Evolutionary conservation across 2,113 vertebrate species (phyloP).

Genomic region (Uria aalge): DNA sequence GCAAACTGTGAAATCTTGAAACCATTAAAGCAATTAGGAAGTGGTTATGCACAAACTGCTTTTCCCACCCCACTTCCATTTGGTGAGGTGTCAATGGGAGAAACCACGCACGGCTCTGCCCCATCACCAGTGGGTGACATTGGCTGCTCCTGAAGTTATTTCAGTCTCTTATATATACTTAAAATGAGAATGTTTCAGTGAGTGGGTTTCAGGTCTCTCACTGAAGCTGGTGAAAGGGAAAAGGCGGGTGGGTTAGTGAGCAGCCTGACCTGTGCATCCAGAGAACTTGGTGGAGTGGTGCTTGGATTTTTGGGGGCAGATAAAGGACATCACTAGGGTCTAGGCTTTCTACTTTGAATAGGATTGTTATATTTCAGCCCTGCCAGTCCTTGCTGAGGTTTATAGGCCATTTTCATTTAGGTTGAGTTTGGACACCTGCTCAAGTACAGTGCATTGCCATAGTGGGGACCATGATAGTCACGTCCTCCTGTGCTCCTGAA

Average conservation of each 20-base stretch:
- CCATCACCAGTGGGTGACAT: neutral
- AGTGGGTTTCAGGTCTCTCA: neutral
- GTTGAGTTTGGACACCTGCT: neutral
- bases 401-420: neutral
- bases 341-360: neutral
- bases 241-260: neutral
- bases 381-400: neutral
- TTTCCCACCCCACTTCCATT: neutral
- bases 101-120: neutral
- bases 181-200: neutral
- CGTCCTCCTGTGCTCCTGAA: rapidly evolving
- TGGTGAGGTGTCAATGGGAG: neutral
- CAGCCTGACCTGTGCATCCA: neutral
- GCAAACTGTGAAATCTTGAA: neutral
- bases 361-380: neutral
- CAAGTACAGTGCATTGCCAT: rapidly evolving
- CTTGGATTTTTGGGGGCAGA: neutral
- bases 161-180: neutral
- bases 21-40: neutral
- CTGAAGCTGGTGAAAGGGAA: neutral
- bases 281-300: neutral
- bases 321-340: neutral
- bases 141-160: neutral
- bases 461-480: neutral
- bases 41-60: neutral